Percentiles rank a stretch among this genome's conserved stretches.
These are phyloP conservation scores for Drosophila nigritarsus DNA, from an alignment of 2,888 invertebrate species.

Conservation along the genomic window DNA sequence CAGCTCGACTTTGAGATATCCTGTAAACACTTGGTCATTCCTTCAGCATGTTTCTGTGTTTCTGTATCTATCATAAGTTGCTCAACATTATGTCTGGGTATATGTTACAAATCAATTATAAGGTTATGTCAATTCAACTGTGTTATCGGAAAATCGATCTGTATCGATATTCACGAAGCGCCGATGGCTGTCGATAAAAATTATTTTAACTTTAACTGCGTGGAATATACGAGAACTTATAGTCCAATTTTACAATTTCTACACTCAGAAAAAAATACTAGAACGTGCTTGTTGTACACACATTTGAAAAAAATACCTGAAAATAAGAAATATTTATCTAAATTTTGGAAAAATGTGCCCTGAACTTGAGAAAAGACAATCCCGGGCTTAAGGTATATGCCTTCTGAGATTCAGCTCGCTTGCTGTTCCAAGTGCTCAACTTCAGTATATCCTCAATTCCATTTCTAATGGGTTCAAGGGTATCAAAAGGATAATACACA, in stretches of 20 bases:
- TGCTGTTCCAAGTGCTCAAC: too few relatives aligned
- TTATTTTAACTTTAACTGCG: too few relatives aligned
- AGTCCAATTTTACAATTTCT: too few relatives aligned
- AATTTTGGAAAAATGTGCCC: too few relatives aligned
- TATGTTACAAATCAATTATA: not conserved
- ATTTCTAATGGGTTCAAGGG: not conserved
- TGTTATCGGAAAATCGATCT: fast-evolving
- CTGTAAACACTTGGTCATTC: not conserved
- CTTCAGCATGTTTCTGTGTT: not conserved
- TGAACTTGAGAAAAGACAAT: not conserved
- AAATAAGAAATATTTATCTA: too few relatives aligned
- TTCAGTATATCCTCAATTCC: not conserved
- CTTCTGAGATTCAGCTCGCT: not conserved
- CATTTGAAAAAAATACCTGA: too few relatives aligned
- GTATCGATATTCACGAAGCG: not conserved
- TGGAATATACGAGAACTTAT: too few relatives aligned
- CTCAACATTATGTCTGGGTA: slow-evolving; percentile 37
- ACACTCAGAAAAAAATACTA: too few relatives aligned
- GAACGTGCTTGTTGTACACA: too few relatives aligned
- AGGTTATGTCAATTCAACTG: not conserved
- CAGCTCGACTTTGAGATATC: not conserved
- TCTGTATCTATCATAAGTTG: too few relatives aligned
- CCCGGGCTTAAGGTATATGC: fast-evolving
- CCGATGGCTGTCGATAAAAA: too few relatives aligned
- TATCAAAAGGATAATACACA: slow-evolving; percentile 9